A percentile compares a stretch with the other conserved stretches of the same genome.
These are phyloP conservation scores for Micronisus gabar DNA, from an alignment of 2,113 vertebrate species.

Conservation along the genomic window DNA sequence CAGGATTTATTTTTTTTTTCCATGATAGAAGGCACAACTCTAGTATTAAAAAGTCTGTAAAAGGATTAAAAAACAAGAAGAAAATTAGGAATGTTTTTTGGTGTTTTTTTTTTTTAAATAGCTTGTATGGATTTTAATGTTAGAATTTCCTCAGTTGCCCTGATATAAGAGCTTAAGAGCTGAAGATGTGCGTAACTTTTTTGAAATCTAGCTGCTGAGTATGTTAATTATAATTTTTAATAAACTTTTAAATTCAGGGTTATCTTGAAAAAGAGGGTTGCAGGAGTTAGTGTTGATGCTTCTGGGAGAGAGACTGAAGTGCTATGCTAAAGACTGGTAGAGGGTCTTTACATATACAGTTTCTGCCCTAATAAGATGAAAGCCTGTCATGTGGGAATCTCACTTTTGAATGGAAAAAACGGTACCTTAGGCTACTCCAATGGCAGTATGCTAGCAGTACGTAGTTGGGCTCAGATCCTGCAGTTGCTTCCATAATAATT, in stretches of 20 bases:
- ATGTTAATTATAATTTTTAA: not conserved
- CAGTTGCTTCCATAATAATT: not conserved
- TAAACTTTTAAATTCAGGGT: not conserved
- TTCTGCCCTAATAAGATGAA: not conserved
- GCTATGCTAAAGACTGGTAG: not conserved
- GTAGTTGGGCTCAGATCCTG: not conserved
- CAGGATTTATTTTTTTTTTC: not conserved
- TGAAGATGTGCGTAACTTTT: not conserved
- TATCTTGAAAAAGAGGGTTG: not conserved
- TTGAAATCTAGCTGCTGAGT: not conserved
- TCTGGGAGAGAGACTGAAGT: not conserved
- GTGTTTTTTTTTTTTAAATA: not conserved
- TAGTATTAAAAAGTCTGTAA: not conserved
- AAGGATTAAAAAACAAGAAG: not conserved
- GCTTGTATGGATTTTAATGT: not conserved
- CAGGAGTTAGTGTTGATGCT: not conserved
- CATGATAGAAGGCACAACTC: not conserved
- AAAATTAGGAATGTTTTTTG: not conserved
- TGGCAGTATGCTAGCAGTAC: not conserved
- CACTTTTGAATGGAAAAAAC: not conserved
- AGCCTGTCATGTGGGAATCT: rapidly evolving
- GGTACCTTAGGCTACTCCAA: not conserved
- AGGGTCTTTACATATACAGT: not conserved
- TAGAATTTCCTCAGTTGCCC: not conserved
- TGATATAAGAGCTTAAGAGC: not conserved